These are phyloP conservation scores for Nasalis larvatus DNA, from an alignment of 2,113 vertebrate genomes.

Conservation along the genomic window DNA sequence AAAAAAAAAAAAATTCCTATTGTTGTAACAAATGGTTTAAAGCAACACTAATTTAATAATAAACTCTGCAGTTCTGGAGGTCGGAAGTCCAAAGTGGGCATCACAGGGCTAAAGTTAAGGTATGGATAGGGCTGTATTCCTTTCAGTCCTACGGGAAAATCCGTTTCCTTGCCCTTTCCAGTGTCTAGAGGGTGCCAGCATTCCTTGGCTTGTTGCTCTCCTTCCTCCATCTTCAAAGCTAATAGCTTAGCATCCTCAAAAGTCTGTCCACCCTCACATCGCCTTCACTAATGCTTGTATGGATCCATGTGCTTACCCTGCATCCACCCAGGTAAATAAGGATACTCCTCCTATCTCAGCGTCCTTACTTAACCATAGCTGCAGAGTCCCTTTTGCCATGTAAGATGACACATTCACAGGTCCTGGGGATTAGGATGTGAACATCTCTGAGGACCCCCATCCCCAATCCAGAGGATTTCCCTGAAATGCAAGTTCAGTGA, in stretches of 20 bases:
- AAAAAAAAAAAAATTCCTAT: background rate
- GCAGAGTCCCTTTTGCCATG: background rate
- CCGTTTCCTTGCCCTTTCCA: background rate
- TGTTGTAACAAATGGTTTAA: background rate
- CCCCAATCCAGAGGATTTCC: background rate
- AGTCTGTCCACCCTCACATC: background rate
- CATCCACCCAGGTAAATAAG: background rate
- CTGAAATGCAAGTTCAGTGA: background rate
- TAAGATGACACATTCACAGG: background rate
- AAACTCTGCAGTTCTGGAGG: background rate
- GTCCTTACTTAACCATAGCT: background rate
- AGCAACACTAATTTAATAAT: background rate
- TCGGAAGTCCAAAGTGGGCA: background rate
- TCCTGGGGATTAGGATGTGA: background rate
- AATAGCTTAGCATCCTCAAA: background rate
- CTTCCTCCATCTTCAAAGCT: background rate
- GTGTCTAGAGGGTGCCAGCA: background rate
- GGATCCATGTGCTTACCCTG: background rate
- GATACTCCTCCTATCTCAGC: background rate
- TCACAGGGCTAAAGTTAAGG: background rate
- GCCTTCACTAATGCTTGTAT: background rate
- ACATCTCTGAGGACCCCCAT: background rate
- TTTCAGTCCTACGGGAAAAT: background rate
- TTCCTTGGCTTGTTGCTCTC: background rate
- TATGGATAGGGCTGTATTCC: background rate